Base-by-base conservation (phyloP, 92 coral and sea anemone species). In the Palythoa grandiflora region DNA sequence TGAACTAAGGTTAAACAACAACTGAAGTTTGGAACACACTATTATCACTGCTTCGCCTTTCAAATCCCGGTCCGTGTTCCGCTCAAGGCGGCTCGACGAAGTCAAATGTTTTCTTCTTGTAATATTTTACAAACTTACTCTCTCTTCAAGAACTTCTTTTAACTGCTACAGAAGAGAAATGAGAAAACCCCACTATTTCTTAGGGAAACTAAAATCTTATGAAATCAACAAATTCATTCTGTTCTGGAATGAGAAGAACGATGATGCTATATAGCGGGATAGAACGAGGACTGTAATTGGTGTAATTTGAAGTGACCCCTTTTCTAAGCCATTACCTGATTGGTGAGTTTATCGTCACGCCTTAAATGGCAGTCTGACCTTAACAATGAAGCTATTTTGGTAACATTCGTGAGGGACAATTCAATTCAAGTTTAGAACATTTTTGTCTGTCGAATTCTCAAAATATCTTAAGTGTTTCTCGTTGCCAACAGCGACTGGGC, bases 241-340 rank as follows among this genome's bases (percentile, higher is more conserved):
- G 86, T 44, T 66, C 86, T 40, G 86, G 86, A 81, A 81, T 81
- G 86, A 68, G 38, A 81, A 44, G 86, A 81, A 81, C 86, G 86
- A 66, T 81, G 86, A 81, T 81, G 75, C 75, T 60, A 81, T 44
- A 60, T 3, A 9, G 39, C 9, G 1, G n/a, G 63, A 68, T 81
- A 81, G 39, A 47, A 81, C 86, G 14, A 20, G 44, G 5, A 38
- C 73, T 47, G 21, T 68, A 20, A 81, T 81, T 81, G 65, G 86
- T 68, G 52, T 14, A 66, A 66, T 2, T 44, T 16, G 14, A 81
- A 65, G 75, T 35, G 51, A 63, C 5, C 14, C 12, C 48, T 12
- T 40, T 81, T 81, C 86, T 81, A 81, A 66, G 0, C 47, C 19
- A 11, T 21, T 37, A 21, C 1, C 2, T 66, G 75, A 81, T 81